phyloP scores from a whole-genome alignment of 1,140 invertebrate genomes.

The Dryas iulia region DNA sequence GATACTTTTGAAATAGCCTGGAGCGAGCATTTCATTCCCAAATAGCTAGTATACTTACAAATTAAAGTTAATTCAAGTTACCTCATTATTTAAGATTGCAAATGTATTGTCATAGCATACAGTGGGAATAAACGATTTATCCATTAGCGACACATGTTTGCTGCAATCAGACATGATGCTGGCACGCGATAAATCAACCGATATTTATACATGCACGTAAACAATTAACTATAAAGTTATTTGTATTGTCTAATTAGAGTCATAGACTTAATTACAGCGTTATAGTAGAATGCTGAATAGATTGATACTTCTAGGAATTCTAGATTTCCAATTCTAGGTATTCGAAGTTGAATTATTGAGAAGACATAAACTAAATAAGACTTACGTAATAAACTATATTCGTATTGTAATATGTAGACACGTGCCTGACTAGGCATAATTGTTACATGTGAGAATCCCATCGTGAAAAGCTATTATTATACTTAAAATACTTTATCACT shows the following conservation, averaged over 20 bases:
- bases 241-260: not conserved
- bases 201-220: not conserved
- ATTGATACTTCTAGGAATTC: too few species aligned
- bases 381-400: too few species aligned
- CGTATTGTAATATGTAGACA: too few species aligned
- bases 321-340: too few species aligned
- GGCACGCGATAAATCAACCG: not conserved
- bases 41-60: not conserved
- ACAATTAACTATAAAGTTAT: not conserved
- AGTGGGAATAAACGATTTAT: slow-evolving; percentile 1
- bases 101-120: not conserved
- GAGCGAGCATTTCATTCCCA: too few species aligned
- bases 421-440: too few species aligned
- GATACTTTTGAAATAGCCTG: too few species aligned
- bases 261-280: not conserved
- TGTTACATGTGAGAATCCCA: too few species aligned
- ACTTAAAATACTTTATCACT: too few species aligned
- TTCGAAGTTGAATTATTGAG: too few species aligned
- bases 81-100: not conserved
- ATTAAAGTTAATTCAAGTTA: not conserved
- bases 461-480: too few species aligned
- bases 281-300: not conserved
- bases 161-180: slow-evolving; percentile 3
- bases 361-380: too few species aligned
- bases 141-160: slow-evolving; percentile 9